Evolutionary conservation across 2,888 invertebrate species (phyloP), one percentile per base, ranked within the genome.

Genomic region (Drosophila fungiperda): DNA sequence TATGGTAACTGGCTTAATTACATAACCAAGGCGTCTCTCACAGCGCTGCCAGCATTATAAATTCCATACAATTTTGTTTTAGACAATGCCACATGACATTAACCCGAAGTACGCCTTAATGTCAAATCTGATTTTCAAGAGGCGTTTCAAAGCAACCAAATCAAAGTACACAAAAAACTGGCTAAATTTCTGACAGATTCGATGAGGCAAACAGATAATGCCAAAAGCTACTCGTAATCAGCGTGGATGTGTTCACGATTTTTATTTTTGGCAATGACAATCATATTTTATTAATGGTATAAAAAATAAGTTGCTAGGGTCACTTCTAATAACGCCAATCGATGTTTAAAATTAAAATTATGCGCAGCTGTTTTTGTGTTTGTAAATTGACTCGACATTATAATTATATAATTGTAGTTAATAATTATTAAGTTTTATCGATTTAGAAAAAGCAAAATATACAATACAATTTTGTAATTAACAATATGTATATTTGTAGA

Each of bases 1-100:
- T 83, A 80, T 68, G 63, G 76, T 74, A 85, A 86, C 84, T 83
- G 77, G 79, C 84, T 81, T 86, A 85, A 85, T 87, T 80, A 83
- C 65, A 78, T 75, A 83, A 76, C 67, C 75, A 53, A 64, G 68
- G 62, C 70, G 54, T 59, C 70, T 64, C 63, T 9, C 59, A n/a
- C 55, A 17, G 63, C 45, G 62, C 61, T 63, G 42, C 36, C 32
- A 38, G 52, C 61, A 36, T 38, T 36, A 52, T 67, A 66, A 78
- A 77, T 71, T 64, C 40, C 69, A 68, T 68, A 69, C 53, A 78
- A 76, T 81, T 81, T 80, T 78, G 53, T 11, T 49, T 40, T 49
- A 67, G 69, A 68, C 73, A 76, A 76, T 64, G 73, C 54, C 68
- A 59, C 76, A 66, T 77, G 77, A 60, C 83, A 81, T 76, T 72